Base-by-base conservation (phyloP, 2,888 invertebrate genomes). In the Podotricha telesiphe region DNA sequence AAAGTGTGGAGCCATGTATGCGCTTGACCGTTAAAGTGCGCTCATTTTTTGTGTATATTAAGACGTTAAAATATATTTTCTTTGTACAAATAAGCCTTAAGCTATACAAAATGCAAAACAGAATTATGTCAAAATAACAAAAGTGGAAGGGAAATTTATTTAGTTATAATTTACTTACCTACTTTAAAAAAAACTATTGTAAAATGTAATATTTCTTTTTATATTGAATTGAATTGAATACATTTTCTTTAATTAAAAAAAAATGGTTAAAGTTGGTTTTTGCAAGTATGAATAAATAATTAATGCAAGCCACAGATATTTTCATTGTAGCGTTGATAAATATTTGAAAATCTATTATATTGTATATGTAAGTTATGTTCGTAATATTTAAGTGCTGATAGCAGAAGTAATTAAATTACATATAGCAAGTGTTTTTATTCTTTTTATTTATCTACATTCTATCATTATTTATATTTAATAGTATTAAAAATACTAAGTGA, bases 1-100 rank as follows among this genome's bases (percentile, higher is more conserved):
- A n/a, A 68, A 72, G 70, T 68, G 62, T 53, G 63, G 50, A 70
- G 50, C 53, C 67, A 67, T 72, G 72, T 72, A 53, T 65, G 61
- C 53, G 28, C 47, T 50, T 37, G 62, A 65, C 55, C 48, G 56
- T 48, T 34, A n/a, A 67, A 65, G 22, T 61, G 65, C 51, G 45
- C 55, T 61, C 56, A 65, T 65, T 70, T 70, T 61, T 68, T 53
- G 40, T 66, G 20, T 5, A 10, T 19, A 34, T 19, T 62, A 37
- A 34, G 48, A 48, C 13, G 17, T 11, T 47, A 34, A 34, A 37
- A 48, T 11, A 42, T 8, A 1, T 47, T 61, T 61, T 45, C 34
- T 40, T 40, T 7, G 10, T 59, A 4, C 11, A 1, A 37, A 17
- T 55, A n/a, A 53, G n/a, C 6, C 0, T 28, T n/a, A 15, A 34